Evolutionary conservation across 2,888 invertebrate genomes (phyloP).

Genomic region (Aphidius colemani): DNA sequence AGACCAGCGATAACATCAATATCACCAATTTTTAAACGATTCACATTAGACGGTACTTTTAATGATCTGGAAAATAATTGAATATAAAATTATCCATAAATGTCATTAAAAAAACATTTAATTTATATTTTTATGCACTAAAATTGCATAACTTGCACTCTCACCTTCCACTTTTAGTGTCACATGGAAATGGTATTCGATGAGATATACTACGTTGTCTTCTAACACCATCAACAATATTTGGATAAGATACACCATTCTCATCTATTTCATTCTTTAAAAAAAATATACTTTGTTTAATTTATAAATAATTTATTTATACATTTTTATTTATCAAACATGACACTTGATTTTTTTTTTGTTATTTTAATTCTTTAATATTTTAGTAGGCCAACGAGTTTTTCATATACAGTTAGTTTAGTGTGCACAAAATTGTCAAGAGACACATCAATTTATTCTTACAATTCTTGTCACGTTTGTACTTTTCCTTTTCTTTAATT

Average conservation of each 20-base stretch:
- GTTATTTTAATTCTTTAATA: not conserved
- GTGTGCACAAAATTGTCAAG: too few relatives aligned
- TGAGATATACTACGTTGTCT: slow-evolving; percentile 49
- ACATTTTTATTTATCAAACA: too few relatives aligned
- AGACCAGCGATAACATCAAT: slow-evolving; percentile 75
- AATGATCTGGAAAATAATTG: slow-evolving; percentile 41
- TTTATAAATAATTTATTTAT: not conserved
- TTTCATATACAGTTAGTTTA: not conserved
- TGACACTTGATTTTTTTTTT: slow-evolving; percentile 5
- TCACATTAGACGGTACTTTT: slow-evolving; percentile 67
- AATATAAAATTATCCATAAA: not conserved
- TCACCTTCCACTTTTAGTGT: slow-evolving; percentile 53
- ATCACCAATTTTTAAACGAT: slow-evolving; percentile 70
- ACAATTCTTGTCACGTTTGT: too few relatives aligned
- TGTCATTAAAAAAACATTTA: not conserved
- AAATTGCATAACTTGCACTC: slow-evolving; percentile 13
- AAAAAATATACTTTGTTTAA: slow-evolving; percentile 18
- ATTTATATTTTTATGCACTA: not conserved
- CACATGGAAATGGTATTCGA: slow-evolving; percentile 55
- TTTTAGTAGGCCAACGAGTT: slow-evolving; percentile 1
- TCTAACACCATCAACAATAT: slow-evolving; percentile 40
- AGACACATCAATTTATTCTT: too few relatives aligned
- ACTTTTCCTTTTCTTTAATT: too few relatives aligned
- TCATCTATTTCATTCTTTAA: slow-evolving; percentile 42
- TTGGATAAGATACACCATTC: slow-evolving; percentile 45